phyloP scores from a whole-genome alignment of 1,140 invertebrate genomes.

The Lethocerus indicus region DNA sequence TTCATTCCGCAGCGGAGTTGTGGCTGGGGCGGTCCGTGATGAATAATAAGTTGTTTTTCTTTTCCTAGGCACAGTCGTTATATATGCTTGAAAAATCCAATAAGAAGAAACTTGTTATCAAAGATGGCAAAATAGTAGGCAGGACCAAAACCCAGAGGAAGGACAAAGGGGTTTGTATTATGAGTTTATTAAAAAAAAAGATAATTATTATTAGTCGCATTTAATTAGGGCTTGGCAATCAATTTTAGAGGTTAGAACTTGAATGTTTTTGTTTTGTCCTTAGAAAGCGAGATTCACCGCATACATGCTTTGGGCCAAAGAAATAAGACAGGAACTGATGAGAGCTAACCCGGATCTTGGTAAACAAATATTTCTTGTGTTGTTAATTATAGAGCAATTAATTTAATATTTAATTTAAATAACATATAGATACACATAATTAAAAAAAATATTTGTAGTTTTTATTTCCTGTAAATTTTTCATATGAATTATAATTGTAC shows the following conservation, averaged over 20 bases:
- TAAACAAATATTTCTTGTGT: conserved; percentile 24
- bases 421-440: too few relatives aligned
- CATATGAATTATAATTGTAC: not conserved
- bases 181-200: conserved; percentile 6
- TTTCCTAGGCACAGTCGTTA: conserved; percentile 32
- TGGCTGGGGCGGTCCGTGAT: too few relatives aligned
- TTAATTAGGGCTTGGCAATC: conserved; percentile 1
- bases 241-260: not conserved
- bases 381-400: conserved; percentile 19
- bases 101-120: conserved; percentile 56
- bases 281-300: conserved; percentile 66
- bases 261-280: conserved; percentile 16
- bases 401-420: not conserved
- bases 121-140: conserved; percentile 51
- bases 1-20: too few relatives aligned
- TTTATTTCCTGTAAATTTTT: not conserved
- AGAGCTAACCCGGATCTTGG: conserved; percentile 57
- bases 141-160: conserved; percentile 51
- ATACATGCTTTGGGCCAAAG: conserved; percentile 79
- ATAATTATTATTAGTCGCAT: not conserved
- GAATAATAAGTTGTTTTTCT: conserved; percentile 1
- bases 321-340: conserved; percentile 52
- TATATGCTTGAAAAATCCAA: conserved; percentile 61
- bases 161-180: conserved; percentile 46
- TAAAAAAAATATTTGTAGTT: not conserved